Percentiles rank a stretch among this genome's conserved stretches.
These are phyloP conservation scores for Turnix velox DNA, from an alignment of 2,113 vertebrate genomes.

Conservation along the genomic window DNA sequence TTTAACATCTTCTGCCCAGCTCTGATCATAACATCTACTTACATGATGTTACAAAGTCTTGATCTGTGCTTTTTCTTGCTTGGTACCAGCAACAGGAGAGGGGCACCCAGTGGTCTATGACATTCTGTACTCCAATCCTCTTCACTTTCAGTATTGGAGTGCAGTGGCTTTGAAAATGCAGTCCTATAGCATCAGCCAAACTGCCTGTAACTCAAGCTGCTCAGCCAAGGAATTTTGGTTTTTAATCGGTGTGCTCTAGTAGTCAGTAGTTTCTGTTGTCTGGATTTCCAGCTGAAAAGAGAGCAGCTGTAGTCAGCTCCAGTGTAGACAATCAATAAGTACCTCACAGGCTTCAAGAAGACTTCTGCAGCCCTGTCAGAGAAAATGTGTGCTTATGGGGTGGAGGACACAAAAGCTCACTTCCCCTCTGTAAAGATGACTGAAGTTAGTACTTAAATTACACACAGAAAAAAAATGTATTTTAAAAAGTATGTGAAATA, in stretches of 20 bases:
- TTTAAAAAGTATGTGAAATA: conserved; percentile 34
- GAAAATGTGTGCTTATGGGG: background rate
- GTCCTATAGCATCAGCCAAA: background rate
- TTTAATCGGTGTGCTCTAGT: background rate
- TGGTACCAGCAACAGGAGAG: background rate
- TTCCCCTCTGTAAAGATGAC: background rate
- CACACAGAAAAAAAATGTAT: background rate
- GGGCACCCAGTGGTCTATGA: background rate
- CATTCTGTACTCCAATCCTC: background rate
- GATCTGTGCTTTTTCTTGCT: background rate
- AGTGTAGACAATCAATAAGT: background rate
- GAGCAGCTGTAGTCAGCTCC: background rate
- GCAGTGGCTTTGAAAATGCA: background rate
- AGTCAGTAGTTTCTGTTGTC: background rate
- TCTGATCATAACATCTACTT: background rate
- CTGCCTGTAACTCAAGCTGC: background rate
- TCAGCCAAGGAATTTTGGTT: background rate
- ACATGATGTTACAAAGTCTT: background rate
- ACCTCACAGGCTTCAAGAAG: background rate
- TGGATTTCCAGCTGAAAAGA: background rate
- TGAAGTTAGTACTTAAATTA: background rate
- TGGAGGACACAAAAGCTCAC: background rate
- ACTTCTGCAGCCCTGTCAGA: background rate
- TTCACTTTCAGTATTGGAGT: background rate
- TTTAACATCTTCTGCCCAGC: background rate